Conservation (phyloP, 2,797 vertebrate genomes). For the Gymnothorax reevesii region DNA sequence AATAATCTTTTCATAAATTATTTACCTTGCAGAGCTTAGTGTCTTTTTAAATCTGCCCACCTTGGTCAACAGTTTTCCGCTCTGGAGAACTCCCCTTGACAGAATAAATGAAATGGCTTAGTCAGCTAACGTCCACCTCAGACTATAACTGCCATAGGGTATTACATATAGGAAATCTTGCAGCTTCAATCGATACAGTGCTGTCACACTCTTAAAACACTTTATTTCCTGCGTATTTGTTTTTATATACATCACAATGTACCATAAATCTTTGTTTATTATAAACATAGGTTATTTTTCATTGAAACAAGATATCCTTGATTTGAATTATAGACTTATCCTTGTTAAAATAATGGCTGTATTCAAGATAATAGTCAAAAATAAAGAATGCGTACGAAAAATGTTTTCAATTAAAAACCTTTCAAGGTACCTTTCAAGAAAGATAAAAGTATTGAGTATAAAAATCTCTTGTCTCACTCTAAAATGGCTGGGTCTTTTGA, state of each 20-base stretch:
- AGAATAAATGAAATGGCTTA: not conserved
- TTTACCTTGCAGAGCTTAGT: not conserved
- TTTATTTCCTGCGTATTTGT: not conserved
- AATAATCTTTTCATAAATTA: not conserved
- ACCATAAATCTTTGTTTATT: not conserved
- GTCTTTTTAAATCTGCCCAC: not conserved
- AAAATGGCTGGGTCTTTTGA: too few species aligned
- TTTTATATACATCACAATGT: not conserved
- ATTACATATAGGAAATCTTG: not conserved
- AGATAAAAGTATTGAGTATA: not conserved
- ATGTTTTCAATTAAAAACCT: not conserved
- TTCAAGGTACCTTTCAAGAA: not conserved
- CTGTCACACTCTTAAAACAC: not conserved
- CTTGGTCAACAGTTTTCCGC: not conserved
- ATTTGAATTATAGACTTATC: not conserved
- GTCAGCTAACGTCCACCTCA: not conserved
- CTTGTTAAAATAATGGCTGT: not conserved
- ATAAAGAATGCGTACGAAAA: not conserved
- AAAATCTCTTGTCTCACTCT: too few species aligned
- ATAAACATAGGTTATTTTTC: not conserved
- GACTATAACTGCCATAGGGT: not conserved
- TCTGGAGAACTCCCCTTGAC: not conserved
- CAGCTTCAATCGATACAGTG: not conserved
- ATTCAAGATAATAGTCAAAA: not conserved
- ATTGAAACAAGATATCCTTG: not conserved